Conservation (phyloP, 2,113 vertebrate genomes). For the Mesitornis unicolor region DNA sequence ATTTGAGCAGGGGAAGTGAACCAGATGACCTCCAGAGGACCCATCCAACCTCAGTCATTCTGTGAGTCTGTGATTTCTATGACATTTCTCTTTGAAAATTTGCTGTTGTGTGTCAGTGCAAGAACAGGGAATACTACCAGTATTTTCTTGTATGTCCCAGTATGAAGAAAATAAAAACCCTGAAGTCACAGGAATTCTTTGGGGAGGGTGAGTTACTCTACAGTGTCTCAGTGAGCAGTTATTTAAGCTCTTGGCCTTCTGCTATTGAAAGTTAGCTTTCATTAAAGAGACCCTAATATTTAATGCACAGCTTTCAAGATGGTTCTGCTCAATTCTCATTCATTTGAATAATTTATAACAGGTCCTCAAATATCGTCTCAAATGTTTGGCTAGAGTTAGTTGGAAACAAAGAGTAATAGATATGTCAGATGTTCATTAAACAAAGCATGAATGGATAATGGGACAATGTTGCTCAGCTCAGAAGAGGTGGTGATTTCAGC, state of each 20-base stretch:
- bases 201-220: neutral
- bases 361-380: neutral
- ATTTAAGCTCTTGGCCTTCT: neutral
- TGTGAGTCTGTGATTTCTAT: neutral
- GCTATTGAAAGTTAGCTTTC: neutral
- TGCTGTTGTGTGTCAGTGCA: neutral
- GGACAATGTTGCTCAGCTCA: neutral
- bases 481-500: neutral
- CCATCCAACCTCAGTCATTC: neutral
- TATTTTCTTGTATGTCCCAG: neutral
- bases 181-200: neutral
- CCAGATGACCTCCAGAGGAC: neutral
- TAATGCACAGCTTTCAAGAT: neutral
- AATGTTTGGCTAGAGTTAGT: neutral
- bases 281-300: neutral
- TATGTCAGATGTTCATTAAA: neutral
- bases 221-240: neutral
- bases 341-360: neutral
- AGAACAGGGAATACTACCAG: neutral
- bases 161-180: neutral
- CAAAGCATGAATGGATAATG: neutral
- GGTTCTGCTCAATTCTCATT: neutral
- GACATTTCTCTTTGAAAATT: neutral
- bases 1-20: neutral
- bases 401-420: neutral